Base-by-base conservation (phyloP, 2,113 vertebrate species). In the Zonotrichia leucophrys region DNA sequence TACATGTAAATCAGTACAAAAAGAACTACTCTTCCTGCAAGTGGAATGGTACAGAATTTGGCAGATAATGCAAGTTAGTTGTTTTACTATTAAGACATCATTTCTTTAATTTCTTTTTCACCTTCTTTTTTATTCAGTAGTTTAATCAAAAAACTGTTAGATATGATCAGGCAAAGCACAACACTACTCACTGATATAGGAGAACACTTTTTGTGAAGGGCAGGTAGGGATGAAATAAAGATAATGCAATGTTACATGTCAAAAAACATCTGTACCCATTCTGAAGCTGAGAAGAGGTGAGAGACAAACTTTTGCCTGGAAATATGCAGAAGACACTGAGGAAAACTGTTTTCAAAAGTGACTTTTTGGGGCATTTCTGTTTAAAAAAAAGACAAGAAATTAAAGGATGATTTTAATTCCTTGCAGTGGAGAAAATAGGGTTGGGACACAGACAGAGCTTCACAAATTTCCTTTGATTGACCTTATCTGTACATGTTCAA, bases 201-300 rank as follows among this genome's bases (percentile, higher is more conserved):
- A 76, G 31, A 25, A 5, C 37, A 47, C 28, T 46, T 83, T 89
- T 67, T 12, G 2, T 58, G 42, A 60, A 74, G 31, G 41, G 31
- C 12, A 12, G 8, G 23, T 60, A 44, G 22, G 6, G 16, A 35
- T 53, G 49, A 70, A 78, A 70, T 66, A 53, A 58, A 28, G 15
- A 25, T 33, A 62, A 4, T 0, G 0, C 25, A 41, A 9, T 2
- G 0, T 39, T 33, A 10, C 8, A 3, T 55, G 3, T 75, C 33
- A 69, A 47, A 47, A 88, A 69, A 3, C 2, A 22, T 42, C 35
- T 0, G 0, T 31, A 11, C 13, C n/a, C 6, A 0, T 39, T 80
- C 33, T 52, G 30, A 86, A 81, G 15, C 25, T 69, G 50, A 78
- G 70, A 13, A 69, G 33, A 31, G 8, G 7, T 33, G 33, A 72